Conservation (phyloP, 2,888 invertebrate genomes). For the Anaspis maculata region DNA sequence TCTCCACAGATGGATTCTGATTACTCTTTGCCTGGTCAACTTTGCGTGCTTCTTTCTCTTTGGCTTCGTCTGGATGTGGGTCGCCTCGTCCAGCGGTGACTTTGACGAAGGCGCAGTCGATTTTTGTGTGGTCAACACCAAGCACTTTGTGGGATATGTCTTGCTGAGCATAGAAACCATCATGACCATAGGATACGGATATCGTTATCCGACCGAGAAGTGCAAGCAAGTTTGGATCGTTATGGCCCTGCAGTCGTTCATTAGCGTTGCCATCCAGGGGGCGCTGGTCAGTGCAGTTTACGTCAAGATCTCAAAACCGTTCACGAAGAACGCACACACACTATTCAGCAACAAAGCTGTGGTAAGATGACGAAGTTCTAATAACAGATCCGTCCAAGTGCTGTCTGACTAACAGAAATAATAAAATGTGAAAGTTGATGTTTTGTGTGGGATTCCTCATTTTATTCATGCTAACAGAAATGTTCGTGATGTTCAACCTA, state of each 20-base stretch:
- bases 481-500: no score
- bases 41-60: constrained; percentile 25
- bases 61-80: constrained; percentile 25
- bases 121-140: constrained; percentile 28
- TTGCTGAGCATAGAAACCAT: constrained; percentile 33
- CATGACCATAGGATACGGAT: constrained; percentile 33
- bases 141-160: constrained; percentile 30
- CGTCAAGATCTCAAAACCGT: constrained; percentile 59
- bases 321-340: constrained; percentile 32
- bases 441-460: no score
- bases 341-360: constrained; percentile 66
- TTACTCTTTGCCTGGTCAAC: constrained; percentile 35
- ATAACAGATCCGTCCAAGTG: constrained; percentile 31
- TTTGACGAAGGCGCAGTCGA: constrained; percentile 20
- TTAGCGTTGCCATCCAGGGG: constrained; percentile 33
- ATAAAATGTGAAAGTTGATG: no score
- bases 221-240: constrained; percentile 30
- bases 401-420: constrained; percentile 61
- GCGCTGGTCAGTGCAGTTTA: constrained; percentile 48
- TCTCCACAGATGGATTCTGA: constrained; percentile 59
- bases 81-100: constrained; percentile 26
- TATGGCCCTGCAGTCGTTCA: constrained; percentile 27
- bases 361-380: constrained; percentile 38
- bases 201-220: constrained; percentile 30
- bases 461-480: no score